phyloP scores from a whole-genome alignment of 92 coral and sea anemone species.

The Blastomussa wellsi region DNA sequence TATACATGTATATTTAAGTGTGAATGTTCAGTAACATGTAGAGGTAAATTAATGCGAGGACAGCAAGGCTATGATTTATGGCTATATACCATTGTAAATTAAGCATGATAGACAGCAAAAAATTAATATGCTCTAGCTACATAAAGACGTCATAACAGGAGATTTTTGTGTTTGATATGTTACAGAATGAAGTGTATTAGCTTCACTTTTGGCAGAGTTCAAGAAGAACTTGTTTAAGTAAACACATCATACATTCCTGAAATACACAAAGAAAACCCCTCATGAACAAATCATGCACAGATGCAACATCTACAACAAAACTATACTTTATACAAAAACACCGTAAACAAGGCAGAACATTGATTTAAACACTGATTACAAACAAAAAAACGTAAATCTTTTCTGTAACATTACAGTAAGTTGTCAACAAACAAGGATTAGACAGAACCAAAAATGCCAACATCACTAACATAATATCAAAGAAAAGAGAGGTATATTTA shows the following conservation, averaged over 20 bases:
- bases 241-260: not conserved
- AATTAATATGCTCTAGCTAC: not conserved
- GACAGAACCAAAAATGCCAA: slow-evolving; percentile 2
- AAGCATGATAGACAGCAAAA: not conserved
- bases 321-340: not conserved
- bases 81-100: not conserved
- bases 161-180: not conserved
- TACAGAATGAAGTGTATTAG: not conserved
- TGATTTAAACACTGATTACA: not conserved
- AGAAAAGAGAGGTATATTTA: slow-evolving; percentile 1
- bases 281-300: not conserved
- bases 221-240: not conserved
- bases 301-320: not conserved
- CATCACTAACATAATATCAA: slow-evolving; percentile 10
- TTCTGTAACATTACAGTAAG: slow-evolving; percentile 1
- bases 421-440: slow-evolving; percentile 46
- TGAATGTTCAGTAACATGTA: not conserved
- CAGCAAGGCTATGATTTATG: not conserved
- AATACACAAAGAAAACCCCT: not conserved
- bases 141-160: not conserved
- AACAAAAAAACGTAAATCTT: slow-evolving; percentile 8
- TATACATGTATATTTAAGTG: not conserved
- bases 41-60: not conserved
- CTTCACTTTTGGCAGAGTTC: slow-evolving; percentile 16
- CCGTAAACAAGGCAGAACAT: not conserved